Percentiles rank a stretch among this genome's conserved stretches.
phyloP scores from a whole-genome alignment of 1,140 invertebrate species.

The Pinna nobilis region DNA sequence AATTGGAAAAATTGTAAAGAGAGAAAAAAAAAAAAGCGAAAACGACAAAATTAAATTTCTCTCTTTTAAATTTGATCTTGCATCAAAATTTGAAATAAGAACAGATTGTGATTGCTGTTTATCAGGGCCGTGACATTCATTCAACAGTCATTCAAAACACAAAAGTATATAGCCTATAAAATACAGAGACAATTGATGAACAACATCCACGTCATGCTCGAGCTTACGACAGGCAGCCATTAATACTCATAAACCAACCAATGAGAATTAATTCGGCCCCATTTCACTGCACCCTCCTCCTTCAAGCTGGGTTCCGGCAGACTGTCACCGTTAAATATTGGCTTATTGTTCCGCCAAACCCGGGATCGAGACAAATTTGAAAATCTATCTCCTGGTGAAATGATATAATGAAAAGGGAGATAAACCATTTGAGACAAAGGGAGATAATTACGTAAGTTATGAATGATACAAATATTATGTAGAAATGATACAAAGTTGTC shows the following conservation, averaged over 20 bases:
- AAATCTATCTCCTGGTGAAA: constrained; percentile 53
- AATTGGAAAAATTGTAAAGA: no score
- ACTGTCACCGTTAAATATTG: constrained; percentile 39
- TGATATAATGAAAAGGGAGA: neutral
- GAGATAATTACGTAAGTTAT: neutral
- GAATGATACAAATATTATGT: constrained; percentile 5
- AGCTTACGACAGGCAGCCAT: constrained; percentile 19
- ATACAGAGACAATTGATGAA: neutral
- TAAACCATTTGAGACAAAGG: neutral
- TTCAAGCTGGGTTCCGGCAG: constrained; percentile 27
- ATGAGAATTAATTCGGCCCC: constrained; percentile 25
- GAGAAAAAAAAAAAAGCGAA: no score
- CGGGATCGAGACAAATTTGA: constrained; percentile 57
- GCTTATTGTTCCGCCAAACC: constrained; percentile 57
- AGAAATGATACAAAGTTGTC: neutral
- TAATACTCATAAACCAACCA: constrained; percentile 18
- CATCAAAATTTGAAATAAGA: no score
- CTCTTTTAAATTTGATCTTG: no score
- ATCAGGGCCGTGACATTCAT: neutral
- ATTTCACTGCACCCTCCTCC: constrained; percentile 1
- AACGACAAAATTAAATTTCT: no score
- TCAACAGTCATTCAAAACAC: neutral
- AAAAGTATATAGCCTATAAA: neutral
- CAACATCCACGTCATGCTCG: neutral
- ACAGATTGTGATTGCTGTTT: no score